Base-by-base conservation (phyloP, 2,797 vertebrate species). In the Macroramphosus scolopax region DNA sequence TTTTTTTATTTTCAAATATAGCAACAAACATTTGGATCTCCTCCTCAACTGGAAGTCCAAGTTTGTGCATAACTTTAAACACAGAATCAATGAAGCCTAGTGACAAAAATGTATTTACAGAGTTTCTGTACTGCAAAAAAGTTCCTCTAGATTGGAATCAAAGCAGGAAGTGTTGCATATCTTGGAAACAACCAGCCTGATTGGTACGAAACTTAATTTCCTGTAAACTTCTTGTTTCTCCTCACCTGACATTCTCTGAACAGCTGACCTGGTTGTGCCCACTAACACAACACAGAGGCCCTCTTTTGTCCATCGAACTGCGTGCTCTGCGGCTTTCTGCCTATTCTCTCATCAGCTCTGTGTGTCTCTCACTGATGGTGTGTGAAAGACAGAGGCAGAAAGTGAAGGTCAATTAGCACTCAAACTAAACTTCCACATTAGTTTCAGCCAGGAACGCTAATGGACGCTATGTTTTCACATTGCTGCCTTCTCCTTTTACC, bases 281-380 rank as follows among this genome's bases (percentile, higher is more conserved):
- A 61, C 35, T 8, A 38, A 66, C 63, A 54, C 37, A 52, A 43
- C 29, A 39, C 60, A 57, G 60, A 59, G 48, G 42, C 47, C 38
- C 17, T 44, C 55, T 51, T 56, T 72, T 73, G 54, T 80, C 26
- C 38, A 26, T 25, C 14, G 48, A 71, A 71, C 38, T 55, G 49
- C 54, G 45, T 36, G 35, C 38, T 60, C 46, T 65, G 75, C 53
- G 73, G 39, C 17, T 51, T 68, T 75, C 25, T 44, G 51, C 56
- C 55, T n/a, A 10, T 26, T 56, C 57, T 36, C 42, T 47, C 28
- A 13, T 50, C 45, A 18, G 12, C 8, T 17, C 37, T 42, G 8
- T 41, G 18, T 38, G 11, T 37, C 25, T 57, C 17, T 47, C 36
- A 44, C 17, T 20, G 43, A 50, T 51, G 37, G 32, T 31, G 43